Evolutionary conservation across 2,797 vertebrate species (phyloP).

Genomic region (Siniperca scherzeri): DNA sequence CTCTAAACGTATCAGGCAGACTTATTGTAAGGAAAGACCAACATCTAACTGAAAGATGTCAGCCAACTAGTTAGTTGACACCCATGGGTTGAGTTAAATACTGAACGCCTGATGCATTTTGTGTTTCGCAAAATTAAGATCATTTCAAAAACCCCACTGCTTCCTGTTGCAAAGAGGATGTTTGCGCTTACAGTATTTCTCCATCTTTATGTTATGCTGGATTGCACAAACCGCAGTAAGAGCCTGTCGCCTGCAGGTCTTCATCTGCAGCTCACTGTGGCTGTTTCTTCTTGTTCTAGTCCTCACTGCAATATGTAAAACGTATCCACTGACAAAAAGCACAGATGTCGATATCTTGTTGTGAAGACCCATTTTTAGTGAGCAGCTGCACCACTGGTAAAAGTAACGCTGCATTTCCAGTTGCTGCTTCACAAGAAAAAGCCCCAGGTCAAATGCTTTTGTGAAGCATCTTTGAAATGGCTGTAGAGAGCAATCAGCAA

Average conservation of each 20-base stretch:
- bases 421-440: not conserved
- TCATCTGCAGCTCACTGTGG: constrained; percentile 5
- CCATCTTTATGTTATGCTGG: not conserved
- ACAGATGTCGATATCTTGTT: not conserved
- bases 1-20: constrained; percentile 26
- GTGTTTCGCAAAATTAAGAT: constrained; percentile 1
- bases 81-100: not conserved
- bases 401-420: not conserved
- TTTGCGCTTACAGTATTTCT: not conserved
- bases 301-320: constrained; percentile 30
- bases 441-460: too few species aligned
- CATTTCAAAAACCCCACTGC: not conserved
- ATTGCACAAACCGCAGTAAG: constrained; percentile 1
- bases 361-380: not conserved
- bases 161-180: not conserved
- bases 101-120: not conserved
- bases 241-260: constrained; percentile 20
- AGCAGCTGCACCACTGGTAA: not conserved
- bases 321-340: not conserved
- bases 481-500: too few species aligned
- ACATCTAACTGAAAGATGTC: constrained; percentile 27
- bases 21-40: not conserved
- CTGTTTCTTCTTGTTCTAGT: not conserved
- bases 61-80: not conserved
- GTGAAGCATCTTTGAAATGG: too few species aligned